Conservation (phyloP, 1,140 invertebrate species). For the Drosophila pandora region DNA sequence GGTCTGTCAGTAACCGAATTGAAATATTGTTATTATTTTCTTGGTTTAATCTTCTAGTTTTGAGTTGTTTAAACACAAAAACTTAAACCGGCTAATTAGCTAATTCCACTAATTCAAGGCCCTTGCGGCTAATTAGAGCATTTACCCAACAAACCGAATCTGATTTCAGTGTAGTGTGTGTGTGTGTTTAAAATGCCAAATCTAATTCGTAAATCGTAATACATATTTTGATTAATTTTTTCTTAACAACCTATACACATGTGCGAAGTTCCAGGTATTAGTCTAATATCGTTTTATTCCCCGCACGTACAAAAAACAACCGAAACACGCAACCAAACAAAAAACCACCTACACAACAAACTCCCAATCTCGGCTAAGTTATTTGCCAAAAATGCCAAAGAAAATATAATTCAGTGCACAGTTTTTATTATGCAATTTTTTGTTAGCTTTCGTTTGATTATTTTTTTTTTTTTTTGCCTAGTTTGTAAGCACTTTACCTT, state of each 20-base stretch:
- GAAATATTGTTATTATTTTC: constrained; percentile 60
- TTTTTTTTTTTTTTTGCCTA: constrained; percentile 5
- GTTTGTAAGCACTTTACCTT: constrained; percentile 28
- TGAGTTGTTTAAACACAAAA: constrained; percentile 57
- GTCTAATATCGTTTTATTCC: constrained; percentile 55
- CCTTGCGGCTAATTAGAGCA: constrained; percentile 45
- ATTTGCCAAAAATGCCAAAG: constrained; percentile 15
- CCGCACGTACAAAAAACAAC: constrained; percentile 48
- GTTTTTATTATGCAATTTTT: constrained; percentile 45
- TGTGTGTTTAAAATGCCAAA: constrained; percentile 66
- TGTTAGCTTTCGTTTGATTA: constrained; percentile 19
- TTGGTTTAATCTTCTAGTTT: constrained; percentile 64
- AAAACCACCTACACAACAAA: constrained; percentile 60
- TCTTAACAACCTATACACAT: constrained; percentile 82
- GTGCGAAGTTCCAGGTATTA: constrained; percentile 68
- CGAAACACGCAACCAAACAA: constrained; percentile 41
- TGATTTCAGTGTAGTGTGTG: constrained; percentile 80
- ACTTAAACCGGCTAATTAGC: constrained; percentile 61
- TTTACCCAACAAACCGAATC: constrained; percentile 18
- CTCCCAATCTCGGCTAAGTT: constrained; percentile 10
- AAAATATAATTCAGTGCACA: constrained; percentile 33
- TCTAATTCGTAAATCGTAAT: constrained; percentile 49
- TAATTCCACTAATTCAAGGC: constrained; percentile 76
- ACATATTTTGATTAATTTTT: constrained; percentile 43
- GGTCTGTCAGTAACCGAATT: constrained; percentile 66